Percentiles rank a stretch among this genome's conserved stretches.
phyloP scores from a whole-genome alignment of 2,113 vertebrate genomes.

The Corvus moneduloides region DNA sequence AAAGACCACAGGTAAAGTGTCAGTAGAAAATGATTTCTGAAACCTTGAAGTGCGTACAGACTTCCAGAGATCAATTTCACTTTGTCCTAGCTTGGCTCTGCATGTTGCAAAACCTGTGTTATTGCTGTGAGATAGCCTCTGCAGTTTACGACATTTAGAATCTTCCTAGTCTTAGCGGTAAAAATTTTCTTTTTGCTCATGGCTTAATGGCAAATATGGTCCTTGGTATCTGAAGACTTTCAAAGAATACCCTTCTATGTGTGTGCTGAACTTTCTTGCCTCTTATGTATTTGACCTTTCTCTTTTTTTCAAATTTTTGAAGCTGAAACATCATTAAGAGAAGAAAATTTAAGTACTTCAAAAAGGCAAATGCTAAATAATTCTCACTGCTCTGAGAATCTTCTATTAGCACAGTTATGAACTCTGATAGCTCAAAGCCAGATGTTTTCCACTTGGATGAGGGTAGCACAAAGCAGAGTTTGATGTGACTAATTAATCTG shows the following conservation, averaged over 20 bases:
- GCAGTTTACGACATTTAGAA: not conserved
- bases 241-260: not conserved
- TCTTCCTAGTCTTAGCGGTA: not conserved
- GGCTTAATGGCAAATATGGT: constrained; percentile 10
- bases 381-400: constrained; percentile 14
- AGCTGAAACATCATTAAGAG: constrained; percentile 42
- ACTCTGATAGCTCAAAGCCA: constrained; percentile 47
- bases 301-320: not conserved
- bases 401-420: constrained; percentile 40
- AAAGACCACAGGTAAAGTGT: not conserved
- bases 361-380: constrained; percentile 59
- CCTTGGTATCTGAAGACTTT: constrained; percentile 16
- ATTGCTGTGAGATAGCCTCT: not conserved
- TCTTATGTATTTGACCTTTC: not conserved
- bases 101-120: not conserved
- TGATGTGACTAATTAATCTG: constrained; percentile 64
- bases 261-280: not conserved
- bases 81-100: not conserved
- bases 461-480: constrained; percentile 32
- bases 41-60: not conserved
- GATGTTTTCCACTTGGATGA: constrained; percentile 64
- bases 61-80: not conserved
- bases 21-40: not conserved
- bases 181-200: not conserved
- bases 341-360: constrained; percentile 30